Conservation (phyloP, 2,888 invertebrate genomes). For the Tenthredo distinguenda region DNA sequence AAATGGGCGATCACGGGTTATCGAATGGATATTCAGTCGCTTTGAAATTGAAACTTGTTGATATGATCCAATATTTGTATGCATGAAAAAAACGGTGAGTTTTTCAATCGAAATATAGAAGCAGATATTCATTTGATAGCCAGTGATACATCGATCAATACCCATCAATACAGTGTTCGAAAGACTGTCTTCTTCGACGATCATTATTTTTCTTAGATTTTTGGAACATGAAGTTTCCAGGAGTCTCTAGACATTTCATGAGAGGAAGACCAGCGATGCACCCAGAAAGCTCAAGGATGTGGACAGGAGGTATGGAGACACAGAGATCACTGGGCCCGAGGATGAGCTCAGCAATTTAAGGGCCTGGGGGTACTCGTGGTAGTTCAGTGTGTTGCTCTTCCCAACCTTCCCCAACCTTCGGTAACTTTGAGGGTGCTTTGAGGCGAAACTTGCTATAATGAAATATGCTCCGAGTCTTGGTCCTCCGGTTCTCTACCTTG, state of each 20-base stretch:
- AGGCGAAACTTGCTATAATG: slow-evolving; percentile 58
- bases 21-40: not conserved
- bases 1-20: not conserved
- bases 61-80: not conserved
- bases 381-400: slow-evolving; percentile 34
- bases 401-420: slow-evolving; percentile 30
- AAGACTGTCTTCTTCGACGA: not conserved
- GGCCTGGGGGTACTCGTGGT: not conserved
- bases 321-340: not conserved
- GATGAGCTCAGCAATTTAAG: slow-evolving; percentile 32
- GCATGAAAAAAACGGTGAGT: not conserved
- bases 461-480: slow-evolving; percentile 56
- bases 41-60: not conserved
- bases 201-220: not conserved
- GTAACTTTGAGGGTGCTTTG: slow-evolving; percentile 51
- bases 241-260: not conserved
- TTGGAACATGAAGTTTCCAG: not conserved
- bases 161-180: not conserved
- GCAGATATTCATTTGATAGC: not conserved
- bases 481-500: slow-evolving; percentile 10
- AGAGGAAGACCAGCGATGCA: slow-evolving; percentile 13
- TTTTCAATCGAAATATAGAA: not conserved
- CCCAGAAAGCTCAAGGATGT: slow-evolving; percentile 10
- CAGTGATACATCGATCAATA: not conserved
- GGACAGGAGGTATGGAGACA: not conserved